phyloP scores from a whole-genome alignment of 2,888 invertebrate genomes.

The Seira musarum region DNA sequence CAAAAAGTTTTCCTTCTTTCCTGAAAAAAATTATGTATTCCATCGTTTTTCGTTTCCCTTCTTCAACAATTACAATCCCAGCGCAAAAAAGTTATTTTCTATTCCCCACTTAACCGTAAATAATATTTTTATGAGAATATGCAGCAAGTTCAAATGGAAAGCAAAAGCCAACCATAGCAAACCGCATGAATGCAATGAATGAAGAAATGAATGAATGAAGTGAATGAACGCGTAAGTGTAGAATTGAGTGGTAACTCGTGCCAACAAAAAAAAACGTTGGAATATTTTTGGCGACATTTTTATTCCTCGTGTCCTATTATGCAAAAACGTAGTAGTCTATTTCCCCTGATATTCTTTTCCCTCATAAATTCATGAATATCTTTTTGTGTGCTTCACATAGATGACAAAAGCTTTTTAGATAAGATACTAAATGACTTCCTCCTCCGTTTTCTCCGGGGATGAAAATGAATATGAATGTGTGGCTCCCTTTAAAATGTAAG shows the following conservation, averaged over 20 bases:
- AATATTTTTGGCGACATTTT: too few relatives aligned
- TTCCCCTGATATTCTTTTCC: background rate
- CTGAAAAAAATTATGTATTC: too few relatives aligned
- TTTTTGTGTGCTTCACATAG: background rate
- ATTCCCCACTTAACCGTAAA: background rate
- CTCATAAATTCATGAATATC: background rate
- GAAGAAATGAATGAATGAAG: too few relatives aligned
- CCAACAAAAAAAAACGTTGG: too few relatives aligned
- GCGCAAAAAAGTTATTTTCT: too few relatives aligned
- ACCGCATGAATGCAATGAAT: background rate
- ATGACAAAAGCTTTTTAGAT: constrained; percentile 41
- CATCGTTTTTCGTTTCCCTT: too few relatives aligned
- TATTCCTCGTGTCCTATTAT: background rate
- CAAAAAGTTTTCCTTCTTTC: background rate
- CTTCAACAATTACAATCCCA: too few relatives aligned
- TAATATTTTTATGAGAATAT: background rate
- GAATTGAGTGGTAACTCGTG: too few relatives aligned
- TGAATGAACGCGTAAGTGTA: too few relatives aligned
- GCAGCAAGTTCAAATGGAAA: background rate
- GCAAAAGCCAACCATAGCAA: too few relatives aligned
- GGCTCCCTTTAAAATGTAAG: too few relatives aligned
- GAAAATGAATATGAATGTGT: too few relatives aligned
- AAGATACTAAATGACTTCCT: constrained; percentile 57
- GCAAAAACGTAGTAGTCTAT: background rate
- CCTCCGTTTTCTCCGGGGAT: constrained; percentile 9